A percentile compares a stretch with the other conserved stretches of the same genome.
phyloP scores from a whole-genome alignment of 2,797 vertebrate species.

The Sebastiscus albofasciatus region DNA sequence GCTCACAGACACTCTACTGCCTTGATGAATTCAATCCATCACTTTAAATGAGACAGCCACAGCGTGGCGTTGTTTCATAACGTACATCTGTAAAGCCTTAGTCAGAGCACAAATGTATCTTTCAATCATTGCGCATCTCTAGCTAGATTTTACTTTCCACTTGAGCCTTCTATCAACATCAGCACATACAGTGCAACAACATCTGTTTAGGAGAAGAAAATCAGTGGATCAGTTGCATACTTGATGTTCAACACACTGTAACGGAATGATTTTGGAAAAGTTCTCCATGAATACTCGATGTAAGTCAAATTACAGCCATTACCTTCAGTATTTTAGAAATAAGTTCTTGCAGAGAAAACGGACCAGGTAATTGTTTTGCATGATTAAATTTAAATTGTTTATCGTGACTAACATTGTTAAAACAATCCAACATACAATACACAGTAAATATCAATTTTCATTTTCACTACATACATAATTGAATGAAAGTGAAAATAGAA shows the following conservation, averaged over 20 bases:
- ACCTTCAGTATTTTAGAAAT: not conserved
- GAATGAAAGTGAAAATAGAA: not conserved
- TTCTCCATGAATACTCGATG: not conserved
- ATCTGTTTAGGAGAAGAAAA: not conserved
- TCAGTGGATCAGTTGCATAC: not conserved
- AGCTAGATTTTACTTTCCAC: not conserved
- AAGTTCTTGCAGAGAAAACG: not conserved
- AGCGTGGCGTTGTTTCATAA: not conserved
- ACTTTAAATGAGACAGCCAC: slow-evolving; percentile 22
- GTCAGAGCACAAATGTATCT: slow-evolving; percentile 1
- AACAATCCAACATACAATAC: slow-evolving; percentile 1
- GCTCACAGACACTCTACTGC: slow-evolving; percentile 4
- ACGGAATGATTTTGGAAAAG: not conserved
- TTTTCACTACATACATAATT: not conserved
- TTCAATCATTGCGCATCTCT: not conserved
- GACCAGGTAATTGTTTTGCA: not conserved
- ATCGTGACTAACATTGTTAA: not conserved
- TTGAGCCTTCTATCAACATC: not conserved
- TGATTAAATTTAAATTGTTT: not conserved
- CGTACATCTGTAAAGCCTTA: not conserved
- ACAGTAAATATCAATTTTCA: not conserved
- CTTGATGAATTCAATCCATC: slow-evolving; percentile 14
- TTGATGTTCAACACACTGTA: not conserved
- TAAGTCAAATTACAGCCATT: not conserved
- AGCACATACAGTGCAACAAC: not conserved